Evolutionary conservation across 2,797 vertebrate genomes (phyloP).

Genomic region (Tangara arthus): DNA sequence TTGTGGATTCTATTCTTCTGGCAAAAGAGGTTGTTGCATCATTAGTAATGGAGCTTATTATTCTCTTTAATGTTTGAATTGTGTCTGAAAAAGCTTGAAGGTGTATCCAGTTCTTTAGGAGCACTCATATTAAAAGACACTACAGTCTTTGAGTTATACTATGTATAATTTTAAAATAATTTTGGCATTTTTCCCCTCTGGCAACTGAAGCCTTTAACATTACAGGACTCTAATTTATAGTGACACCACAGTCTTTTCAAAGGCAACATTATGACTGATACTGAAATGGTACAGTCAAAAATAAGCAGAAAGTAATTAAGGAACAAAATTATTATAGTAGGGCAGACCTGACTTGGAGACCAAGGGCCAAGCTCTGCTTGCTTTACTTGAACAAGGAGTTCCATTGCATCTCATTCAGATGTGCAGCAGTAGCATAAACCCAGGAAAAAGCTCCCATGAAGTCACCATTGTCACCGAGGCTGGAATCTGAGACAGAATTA

Average conservation of each 20-base stretch:
- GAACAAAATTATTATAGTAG: neutral
- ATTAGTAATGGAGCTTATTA: conserved; percentile 38
- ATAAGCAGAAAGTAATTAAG: conserved; percentile 23
- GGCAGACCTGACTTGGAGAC: neutral
- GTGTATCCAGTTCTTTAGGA: conserved; percentile 34
- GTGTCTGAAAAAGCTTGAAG: conserved; percentile 16
- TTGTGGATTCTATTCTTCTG: conserved; percentile 2
- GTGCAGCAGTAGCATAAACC: neutral
- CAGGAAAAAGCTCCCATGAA: neutral
- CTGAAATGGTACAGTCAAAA: conserved; percentile 22
- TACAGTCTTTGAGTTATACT: conserved; percentile 35
- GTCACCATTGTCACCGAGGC: neutral
- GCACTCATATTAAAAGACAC: conserved; percentile 34
- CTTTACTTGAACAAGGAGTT: neutral
- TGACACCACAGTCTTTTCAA: conserved; percentile 41
- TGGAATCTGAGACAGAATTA: conserved; percentile 37
- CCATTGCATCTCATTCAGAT: neutral
- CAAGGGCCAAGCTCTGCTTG: neutral
- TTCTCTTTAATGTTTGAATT: conserved; percentile 62
- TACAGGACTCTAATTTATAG: conserved; percentile 28
- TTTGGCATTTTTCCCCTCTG: conserved; percentile 1
- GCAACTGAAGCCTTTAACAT: neutral
- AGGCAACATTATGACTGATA: conserved; percentile 20
- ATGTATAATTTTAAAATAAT: conserved; percentile 59
- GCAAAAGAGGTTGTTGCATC: conserved; percentile 31